Base-by-base conservation (phyloP, 92 coral and sea anemone genomes). In the Palythoa grandis region DNA sequence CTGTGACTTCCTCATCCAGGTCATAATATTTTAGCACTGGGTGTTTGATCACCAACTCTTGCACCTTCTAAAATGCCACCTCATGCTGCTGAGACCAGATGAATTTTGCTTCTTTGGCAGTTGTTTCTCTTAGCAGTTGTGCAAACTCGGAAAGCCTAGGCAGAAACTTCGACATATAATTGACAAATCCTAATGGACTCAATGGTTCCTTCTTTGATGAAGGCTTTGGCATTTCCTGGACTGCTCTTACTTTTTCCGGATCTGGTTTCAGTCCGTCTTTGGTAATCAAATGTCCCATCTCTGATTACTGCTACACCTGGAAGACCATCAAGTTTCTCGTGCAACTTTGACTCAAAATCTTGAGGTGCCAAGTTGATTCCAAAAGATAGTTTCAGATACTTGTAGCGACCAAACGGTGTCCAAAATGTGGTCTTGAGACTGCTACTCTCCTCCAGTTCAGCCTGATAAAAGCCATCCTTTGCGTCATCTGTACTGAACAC, bases 21-120 rank as follows among this genome's bases (percentile, higher is more conserved):
- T 58, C 66, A 63, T 75, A 61, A 47, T 61, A 75, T 56, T 86
- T 86, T 8, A 58, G 75, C 65, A 88, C 79, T 10, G 85, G 88
- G 56, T 67, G 84, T 67, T 53, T 82, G 76, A 88, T 24, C 20
- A 88, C 87, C 56, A 88, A 60, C 83, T 70, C 25, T 56, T 58
- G 38, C 76, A 74, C 63, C 63, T 71, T 86, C 61, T 58, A 24
- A 61, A 88, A 83, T 35, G 91, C 78, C 24, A 16, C 19, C 58
- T 72, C 87, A 19, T n/a, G n/a, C n/a, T n/a, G n/a, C n/a, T n/a
- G n/a, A n/a, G 91, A 83, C 88, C 88, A 88, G 11, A 83, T 67
- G 35, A 83, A 65, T 52, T 89, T 83, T 48, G 80, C 86, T 68
- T 69, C 74, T 76, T 84, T 67, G 69, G 77, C 50, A 19, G 91